Conservation (phyloP, 2,797 vertebrate genomes). For the Phaenicophaeus curvirostris region DNA sequence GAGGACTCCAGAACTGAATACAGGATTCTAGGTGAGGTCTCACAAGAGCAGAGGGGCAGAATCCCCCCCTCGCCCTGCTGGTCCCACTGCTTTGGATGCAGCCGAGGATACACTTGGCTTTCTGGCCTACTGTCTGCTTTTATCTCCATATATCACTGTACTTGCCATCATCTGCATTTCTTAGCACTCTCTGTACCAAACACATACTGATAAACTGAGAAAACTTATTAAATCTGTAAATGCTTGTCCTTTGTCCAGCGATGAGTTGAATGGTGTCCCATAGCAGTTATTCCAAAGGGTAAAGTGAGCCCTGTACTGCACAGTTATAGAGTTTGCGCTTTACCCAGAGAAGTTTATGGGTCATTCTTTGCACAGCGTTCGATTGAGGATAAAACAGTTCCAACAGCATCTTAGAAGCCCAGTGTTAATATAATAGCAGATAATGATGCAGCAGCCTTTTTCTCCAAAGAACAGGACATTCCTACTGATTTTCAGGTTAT, state of each 20-base stretch:
- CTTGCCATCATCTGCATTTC: neutral
- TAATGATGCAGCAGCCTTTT: neutral
- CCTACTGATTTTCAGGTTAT: neutral
- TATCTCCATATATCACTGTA: neutral
- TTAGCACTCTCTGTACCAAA: neutral
- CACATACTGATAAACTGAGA: neutral
- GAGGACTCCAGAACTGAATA: too few species aligned
- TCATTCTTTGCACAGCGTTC: neutral
- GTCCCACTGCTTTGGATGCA: too few species aligned
- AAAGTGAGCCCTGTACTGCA: neutral
- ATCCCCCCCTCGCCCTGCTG: too few species aligned
- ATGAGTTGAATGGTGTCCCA: neutral
- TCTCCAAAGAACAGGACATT: neutral
- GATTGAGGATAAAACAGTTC: neutral
- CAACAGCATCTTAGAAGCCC: neutral
- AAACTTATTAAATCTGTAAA: neutral
- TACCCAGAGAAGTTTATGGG: neutral
- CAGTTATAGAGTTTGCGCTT: too few species aligned
- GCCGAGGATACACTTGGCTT: too few species aligned
- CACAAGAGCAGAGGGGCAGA: too few species aligned
- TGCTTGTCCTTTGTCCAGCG: too few species aligned
- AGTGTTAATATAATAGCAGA: neutral
- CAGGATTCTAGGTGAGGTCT: too few species aligned
- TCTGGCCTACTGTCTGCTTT: neutral
- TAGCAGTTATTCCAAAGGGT: neutral